Percentiles rank a stretch among this genome's conserved stretches.
These are phyloP conservation scores for Catharus ustulatus DNA, from an alignment of 2,797 vertebrate genomes.

Conservation along the genomic window DNA sequence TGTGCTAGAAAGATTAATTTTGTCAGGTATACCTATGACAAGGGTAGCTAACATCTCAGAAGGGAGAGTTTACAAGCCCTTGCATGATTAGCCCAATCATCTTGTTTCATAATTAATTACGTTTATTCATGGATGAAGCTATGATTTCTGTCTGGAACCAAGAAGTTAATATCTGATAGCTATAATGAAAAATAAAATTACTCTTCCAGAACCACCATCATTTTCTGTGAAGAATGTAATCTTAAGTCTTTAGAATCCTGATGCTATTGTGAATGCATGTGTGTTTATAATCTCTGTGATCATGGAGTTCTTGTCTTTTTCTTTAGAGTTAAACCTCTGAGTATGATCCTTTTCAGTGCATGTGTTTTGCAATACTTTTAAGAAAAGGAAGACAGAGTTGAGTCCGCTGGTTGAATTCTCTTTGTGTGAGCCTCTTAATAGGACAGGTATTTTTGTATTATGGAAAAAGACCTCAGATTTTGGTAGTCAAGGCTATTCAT, in stretches of 20 bases:
- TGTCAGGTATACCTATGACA: slow-evolving; percentile 31
- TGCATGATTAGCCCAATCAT: slow-evolving; percentile 14
- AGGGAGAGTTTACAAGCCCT: slow-evolving; percentile 25
- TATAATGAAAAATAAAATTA: neutral
- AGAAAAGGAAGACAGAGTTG: neutral
- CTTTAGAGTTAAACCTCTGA: neutral
- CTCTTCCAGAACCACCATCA: neutral
- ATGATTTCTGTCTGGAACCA: neutral
- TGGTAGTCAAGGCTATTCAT: neutral
- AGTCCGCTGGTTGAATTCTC: neutral
- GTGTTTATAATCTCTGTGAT: neutral
- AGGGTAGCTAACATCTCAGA: slow-evolving; percentile 15
- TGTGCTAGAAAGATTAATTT: slow-evolving; percentile 51
- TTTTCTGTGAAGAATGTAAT: neutral
- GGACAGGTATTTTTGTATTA: neutral
- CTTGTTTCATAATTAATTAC: slow-evolving; percentile 53
- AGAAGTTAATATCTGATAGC: neutral
- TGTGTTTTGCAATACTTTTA: neutral
- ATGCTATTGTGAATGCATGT: neutral
- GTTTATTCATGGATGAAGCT: slow-evolving; percentile 7
- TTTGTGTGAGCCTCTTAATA: neutral
- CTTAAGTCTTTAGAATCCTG: neutral
- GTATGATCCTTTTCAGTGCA: neutral
- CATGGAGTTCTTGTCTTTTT: neutral
- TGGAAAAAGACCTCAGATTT: neutral